Evolutionary conservation across 1,140 invertebrate species (phyloP).

Genomic region (Ridgeia piscesae): DNA sequence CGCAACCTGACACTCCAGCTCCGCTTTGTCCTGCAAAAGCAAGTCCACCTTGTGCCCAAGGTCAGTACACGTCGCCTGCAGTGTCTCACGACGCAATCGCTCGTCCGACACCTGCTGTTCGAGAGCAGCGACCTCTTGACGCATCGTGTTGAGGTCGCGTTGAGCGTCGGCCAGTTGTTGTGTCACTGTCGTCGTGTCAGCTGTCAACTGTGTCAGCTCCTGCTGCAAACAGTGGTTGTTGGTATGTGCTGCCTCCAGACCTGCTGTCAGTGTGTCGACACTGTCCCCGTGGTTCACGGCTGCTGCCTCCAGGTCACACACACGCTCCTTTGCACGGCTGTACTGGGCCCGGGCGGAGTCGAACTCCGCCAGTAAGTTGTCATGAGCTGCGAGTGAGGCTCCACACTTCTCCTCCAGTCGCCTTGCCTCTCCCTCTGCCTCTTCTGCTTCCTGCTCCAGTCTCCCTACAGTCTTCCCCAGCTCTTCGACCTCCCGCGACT

Average conservation of each 20-base stretch:
- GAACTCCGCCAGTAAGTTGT: not conserved
- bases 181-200: not conserved
- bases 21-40: not conserved
- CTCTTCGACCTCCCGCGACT: not conserved
- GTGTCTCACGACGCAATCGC: not conserved
- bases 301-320: not conserved
- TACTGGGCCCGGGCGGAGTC: not conserved
- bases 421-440: not conserved
- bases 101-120: not conserved
- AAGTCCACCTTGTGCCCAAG: too few species aligned
- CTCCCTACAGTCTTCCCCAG: not conserved
- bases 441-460: not conserved
- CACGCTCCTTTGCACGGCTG: not conserved
- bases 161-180: not conserved
- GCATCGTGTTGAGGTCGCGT: not conserved
- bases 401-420: not conserved
- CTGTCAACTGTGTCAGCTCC: not conserved
- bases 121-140: not conserved
- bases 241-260: not conserved
- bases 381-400: too few species aligned
- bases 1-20: not conserved
- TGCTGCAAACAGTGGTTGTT: not conserved
- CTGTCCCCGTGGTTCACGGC: not conserved
- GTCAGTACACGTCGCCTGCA: too few species aligned
- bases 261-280: not conserved